Evolutionary conservation across 2,888 invertebrate genomes (phyloP), one percentile per base, ranked within the genome.

Genomic region (Microplitis deprimator): DNA sequence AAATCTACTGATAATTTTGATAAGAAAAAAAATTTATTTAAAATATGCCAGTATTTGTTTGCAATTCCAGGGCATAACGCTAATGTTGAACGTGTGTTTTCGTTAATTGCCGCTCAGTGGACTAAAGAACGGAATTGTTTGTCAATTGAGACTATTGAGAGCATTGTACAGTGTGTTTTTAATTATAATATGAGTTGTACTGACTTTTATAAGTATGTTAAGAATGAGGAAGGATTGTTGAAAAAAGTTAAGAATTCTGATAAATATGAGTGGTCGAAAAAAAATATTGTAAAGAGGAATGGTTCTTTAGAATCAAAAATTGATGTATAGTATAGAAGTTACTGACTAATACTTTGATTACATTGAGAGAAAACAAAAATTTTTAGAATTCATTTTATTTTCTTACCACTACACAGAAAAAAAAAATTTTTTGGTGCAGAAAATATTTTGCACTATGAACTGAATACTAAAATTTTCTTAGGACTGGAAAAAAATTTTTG

Each of bases 1-100:
- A 68, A 77, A 74, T 73, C 76, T 59, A 70, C 74, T 61, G 73
- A 50, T 68, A 67, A 70, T 64, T 29, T 73, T 68, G 72, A 73
- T 74, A 68, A 68, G 38, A 75, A 69, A 59, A 64, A 69, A 70
- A 71, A 76, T 65, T 76, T 76, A 29, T 41, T 65, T 13, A 76
- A 29, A 50, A 72, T 72, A 13, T 61, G 38, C 5, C 39, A 72
- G 67, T 74, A 74, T 74, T 67, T 64, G 38, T 60, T 65, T 68
- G 50, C 67, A 38, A 74, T 67, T 41, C 73, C 60, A n/a, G 67
- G 59, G 38, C 67, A 74, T 50, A 74, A 74, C 39, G 73, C 67
- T n/a, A 74, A 74, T n/a, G 68, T 74, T 29, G 73, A 74, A 74
- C 64, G 67, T 6, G 61, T 59, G 10, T 72, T 61, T 29, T 72